A percentile compares a stretch with the other conserved stretches of the same genome.
phyloP scores from a whole-genome alignment of 2,113 vertebrate genomes.

The Sylvilagus bachmani region DNA sequence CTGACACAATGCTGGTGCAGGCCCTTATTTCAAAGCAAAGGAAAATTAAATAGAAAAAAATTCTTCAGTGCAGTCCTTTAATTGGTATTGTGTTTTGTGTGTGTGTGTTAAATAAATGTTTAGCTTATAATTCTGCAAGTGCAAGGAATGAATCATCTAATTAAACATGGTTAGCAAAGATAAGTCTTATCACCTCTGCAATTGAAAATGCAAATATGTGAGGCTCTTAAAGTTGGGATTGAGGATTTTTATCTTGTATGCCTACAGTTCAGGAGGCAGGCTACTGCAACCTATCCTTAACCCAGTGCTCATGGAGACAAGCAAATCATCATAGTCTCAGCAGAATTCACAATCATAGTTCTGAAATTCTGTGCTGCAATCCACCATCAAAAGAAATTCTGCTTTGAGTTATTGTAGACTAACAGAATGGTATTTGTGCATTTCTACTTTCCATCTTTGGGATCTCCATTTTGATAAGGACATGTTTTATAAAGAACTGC shows the following conservation, averaged over 20 bases:
- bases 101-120: slow-evolving; percentile 78
- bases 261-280: not conserved
- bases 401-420: not conserved
- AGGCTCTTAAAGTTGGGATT: not conserved
- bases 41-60: slow-evolving; percentile 73
- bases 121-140: slow-evolving; percentile 64
- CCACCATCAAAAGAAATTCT: not conserved
- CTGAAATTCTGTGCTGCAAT: not conserved
- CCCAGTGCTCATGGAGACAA: not conserved
- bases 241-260: not conserved
- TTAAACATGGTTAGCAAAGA: slow-evolving; percentile 68
- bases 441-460: not conserved
- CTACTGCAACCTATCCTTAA: not conserved
- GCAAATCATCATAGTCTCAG: not conserved
- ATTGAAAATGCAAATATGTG: not conserved
- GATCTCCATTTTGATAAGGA: slow-evolving; percentile 7
- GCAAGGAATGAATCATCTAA: slow-evolving; percentile 58
- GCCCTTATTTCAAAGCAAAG: slow-evolving; percentile 70
- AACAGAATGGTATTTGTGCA: not conserved
- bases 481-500: not conserved
- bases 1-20: slow-evolving; percentile 69
- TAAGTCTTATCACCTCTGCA: slow-evolving; percentile 51
- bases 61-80: slow-evolving; percentile 63
- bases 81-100: slow-evolving; percentile 76
- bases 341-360: not conserved